Base-by-base conservation (phyloP, 2,797 vertebrate genomes). In the Acipenser transmontanus region DNA sequence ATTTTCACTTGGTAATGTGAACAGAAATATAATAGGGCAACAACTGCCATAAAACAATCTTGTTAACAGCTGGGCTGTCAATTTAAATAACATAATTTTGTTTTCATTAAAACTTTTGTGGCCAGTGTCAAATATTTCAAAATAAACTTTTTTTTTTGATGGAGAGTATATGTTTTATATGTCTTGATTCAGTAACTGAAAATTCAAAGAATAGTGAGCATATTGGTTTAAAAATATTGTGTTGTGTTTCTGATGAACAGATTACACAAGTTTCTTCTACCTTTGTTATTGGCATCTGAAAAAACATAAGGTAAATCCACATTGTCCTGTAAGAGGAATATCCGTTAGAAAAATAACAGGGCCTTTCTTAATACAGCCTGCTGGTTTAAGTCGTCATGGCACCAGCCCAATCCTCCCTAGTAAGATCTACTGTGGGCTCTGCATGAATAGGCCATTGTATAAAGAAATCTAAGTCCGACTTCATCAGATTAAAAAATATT, bases 381-480 rank as follows among this genome's bases (percentile, higher is more conserved):
- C n/a, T 69, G 34, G 49, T 65, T 64, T 65, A 48, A 60, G 10
- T 52, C 49, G 57, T 59, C 14, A 8, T 48, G 68, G 49, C 57
- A n/a, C 7, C 8, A 64, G 48, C 9, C 48, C 68, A 67, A 49
- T 59, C 7, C 50, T 57, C 66, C 62, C 68, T 50, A 17, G 14
- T 3, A 64, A 7, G n/a, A 8, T 60, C 63, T 69, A 69, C 63
- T 54, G 64, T 34, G 20, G 65, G 47, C n/a, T 7, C 70, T 20
- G 17, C 52, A 68, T 17, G 69, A 76, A 64, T 14, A 73, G 48
- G 1, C 56, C 71, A 68, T 70, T 69, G 12, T 67, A 6, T 71
- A 71, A n/a, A 68, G 63, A 47, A 47, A 20, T 34, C 47, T 34
- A 34, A 61, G 34, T 34, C 17, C 2, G 17, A 61, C 20, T 61